Percentiles rank a stretch among this genome's conserved stretches.
These are phyloP conservation scores for Lithodes maja DNA, from an alignment of 2,888 invertebrate genomes.

Conservation along the genomic window DNA sequence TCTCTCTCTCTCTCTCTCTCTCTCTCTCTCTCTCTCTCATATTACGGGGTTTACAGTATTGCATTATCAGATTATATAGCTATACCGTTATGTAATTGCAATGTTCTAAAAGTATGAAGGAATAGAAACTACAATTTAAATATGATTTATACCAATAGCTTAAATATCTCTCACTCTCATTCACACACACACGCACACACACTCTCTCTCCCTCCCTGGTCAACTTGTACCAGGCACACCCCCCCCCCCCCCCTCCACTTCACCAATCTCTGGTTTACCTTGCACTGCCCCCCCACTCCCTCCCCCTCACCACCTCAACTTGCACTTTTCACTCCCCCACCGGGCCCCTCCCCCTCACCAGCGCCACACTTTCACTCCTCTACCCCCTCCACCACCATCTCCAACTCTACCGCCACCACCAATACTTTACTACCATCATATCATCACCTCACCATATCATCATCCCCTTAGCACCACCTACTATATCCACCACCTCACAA, in stretches of 20 bases:
- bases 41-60: too few relatives aligned
- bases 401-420: too few relatives aligned
- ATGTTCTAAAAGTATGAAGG: too few relatives aligned
- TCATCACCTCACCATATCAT: too few relatives aligned
- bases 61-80: too few relatives aligned
- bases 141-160: too few relatives aligned
- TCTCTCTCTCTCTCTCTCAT: too few relatives aligned
- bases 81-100: too few relatives aligned
- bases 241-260: background rate
- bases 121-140: too few relatives aligned
- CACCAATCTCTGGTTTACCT: background rate
- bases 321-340: constrained; percentile 3
- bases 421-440: too few relatives aligned
- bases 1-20: background rate
- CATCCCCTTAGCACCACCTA: too few relatives aligned
- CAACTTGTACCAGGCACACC: background rate
- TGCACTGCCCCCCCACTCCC: background rate
- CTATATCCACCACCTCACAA: too few relatives aligned
- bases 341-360: background rate
- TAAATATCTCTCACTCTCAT: background rate
- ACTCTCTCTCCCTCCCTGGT: constrained; percentile 14
- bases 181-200: background rate
- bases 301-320: background rate
- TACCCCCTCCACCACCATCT: background rate
- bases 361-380: background rate